Base-by-base conservation (phyloP, 64 coral and sea anemone genomes). In the Porites australiensis region DNA sequence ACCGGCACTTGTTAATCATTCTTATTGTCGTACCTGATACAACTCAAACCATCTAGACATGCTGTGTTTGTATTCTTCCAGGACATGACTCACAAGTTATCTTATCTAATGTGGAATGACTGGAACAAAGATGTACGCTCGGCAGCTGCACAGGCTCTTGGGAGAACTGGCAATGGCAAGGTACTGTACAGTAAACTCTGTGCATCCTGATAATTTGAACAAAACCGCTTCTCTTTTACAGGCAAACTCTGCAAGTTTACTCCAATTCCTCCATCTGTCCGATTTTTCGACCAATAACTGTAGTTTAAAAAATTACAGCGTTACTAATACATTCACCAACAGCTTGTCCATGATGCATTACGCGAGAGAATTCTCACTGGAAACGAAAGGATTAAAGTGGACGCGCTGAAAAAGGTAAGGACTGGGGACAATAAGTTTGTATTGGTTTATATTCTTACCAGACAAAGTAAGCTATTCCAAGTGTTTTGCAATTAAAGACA, bases 141-240 rank as follows among this genome's bases (percentile, higher is more conserved):
- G 3, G 94, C 91, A 1, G 96, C 96, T 46, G 97, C 97, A 61
- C 97, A 96, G 50, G 97, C 97, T 75, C 91, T 98, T 22, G 97
- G 97, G 8, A 96, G 89, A 48, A 98, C 97, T 73, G 97, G 97
- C 52, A 98, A 98, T 86, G 97, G 97, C 46, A 98, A 98, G 97
- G 97, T 98, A 64, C 16, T 37, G 27, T 37, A 37, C 27, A 37
- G 27, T 37, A 37, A 37, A 37, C 27, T 37, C 27, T 1, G 27
- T 37, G 27, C 27, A 37, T 37, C 27, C 27, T 37, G 27, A 37
- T 37, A 37, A 37, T 37, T 37, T 37, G 27, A 37, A 37, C 27
- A 0, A 37, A 37, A 37, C 27, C 27, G 27, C 27, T 37, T 37
- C 0, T 37, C 27, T 37, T 37, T 37, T 37, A 37, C 27, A 37